Evolutionary conservation across 2,888 invertebrate species (phyloP).

Genomic region (Ennomos erosarius): DNA sequence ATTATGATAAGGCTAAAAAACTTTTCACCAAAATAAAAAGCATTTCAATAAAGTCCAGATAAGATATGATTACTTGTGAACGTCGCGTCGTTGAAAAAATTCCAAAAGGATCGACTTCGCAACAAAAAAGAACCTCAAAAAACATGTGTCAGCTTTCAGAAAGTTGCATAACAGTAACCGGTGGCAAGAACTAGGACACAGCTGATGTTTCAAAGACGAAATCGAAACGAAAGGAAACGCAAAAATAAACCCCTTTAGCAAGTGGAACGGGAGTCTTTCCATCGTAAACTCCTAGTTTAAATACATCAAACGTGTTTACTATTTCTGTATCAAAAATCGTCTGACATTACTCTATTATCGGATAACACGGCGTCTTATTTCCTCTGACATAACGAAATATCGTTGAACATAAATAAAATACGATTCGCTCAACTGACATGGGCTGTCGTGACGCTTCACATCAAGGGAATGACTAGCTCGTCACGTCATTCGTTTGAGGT

Average conservation of each 20-base stretch:
- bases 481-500: too few species aligned
- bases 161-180: conserved; percentile 27
- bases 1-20: too few species aligned
- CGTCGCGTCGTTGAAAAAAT: too few species aligned
- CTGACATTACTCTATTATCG: background rate
- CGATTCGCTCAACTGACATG: background rate
- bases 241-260: conserved; percentile 20
- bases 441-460: too few species aligned
- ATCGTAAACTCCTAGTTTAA: conserved; percentile 7
- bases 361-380: background rate
- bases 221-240: conserved; percentile 48
- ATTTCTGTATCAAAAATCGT: too few species aligned
- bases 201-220: conserved; percentile 60
- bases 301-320: background rate
- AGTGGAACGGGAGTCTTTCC: conserved; percentile 17
- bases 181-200: conserved; percentile 51
- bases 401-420: background rate
- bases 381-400: too few species aligned
- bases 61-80: too few species aligned
- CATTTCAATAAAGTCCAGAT: too few species aligned
- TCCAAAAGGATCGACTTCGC: background rate
- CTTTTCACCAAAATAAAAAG: too few species aligned
- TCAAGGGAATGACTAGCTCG: too few species aligned
- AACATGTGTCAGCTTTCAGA: conserved; percentile 7
- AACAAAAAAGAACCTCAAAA: background rate